Evolutionary conservation across 2,888 invertebrate species (phyloP).

Genomic region (Oxytorus armatus): DNA sequence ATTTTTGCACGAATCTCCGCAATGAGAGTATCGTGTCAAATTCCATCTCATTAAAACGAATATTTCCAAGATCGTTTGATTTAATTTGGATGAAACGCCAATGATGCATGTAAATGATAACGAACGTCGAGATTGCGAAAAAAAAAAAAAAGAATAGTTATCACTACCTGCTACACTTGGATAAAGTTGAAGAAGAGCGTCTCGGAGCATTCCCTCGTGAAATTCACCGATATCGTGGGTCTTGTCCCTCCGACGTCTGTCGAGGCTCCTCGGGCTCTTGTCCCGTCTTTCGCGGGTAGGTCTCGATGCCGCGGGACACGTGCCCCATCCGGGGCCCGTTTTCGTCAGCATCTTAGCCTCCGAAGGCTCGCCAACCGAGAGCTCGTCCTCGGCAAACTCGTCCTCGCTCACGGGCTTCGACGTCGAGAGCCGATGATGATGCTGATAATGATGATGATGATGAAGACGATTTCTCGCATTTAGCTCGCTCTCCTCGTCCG

Average conservation of each 20-base stretch:
- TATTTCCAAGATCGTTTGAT: too few relatives aligned
- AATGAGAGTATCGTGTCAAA: too few relatives aligned
- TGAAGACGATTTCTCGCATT: slow-evolving; percentile 79
- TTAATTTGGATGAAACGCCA: too few relatives aligned
- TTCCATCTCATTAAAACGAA: too few relatives aligned
- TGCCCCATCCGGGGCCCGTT: slow-evolving; percentile 86
- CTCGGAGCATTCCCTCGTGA: slow-evolving; percentile 92
- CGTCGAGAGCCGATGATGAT: slow-evolving; percentile 75
- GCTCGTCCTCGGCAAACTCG: slow-evolving; percentile 94
- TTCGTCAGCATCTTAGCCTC: slow-evolving; percentile 85
- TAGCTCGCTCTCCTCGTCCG: slow-evolving; percentile 81
- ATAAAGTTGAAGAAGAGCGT: slow-evolving; percentile 90
- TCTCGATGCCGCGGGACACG: slow-evolving; percentile 87
- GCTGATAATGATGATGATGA: slow-evolving; percentile 77
- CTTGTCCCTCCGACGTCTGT: slow-evolving; percentile 85
- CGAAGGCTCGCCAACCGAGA: slow-evolving; percentile 85
- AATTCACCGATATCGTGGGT: slow-evolving; percentile 89
- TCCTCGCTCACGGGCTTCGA: slow-evolving; percentile 89
- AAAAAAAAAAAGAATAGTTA: slow-evolving; percentile 52
- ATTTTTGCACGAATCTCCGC: too few relatives aligned
- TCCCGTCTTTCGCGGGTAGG: slow-evolving; percentile 86
- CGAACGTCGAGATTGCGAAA: too few relatives aligned
- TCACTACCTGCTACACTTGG: slow-evolving; percentile 90
- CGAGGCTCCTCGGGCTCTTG: slow-evolving; percentile 83
- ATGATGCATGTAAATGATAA: too few relatives aligned